phyloP scores from a whole-genome alignment of 2,888 invertebrate species.

The Orthonevra nobilis region DNA sequence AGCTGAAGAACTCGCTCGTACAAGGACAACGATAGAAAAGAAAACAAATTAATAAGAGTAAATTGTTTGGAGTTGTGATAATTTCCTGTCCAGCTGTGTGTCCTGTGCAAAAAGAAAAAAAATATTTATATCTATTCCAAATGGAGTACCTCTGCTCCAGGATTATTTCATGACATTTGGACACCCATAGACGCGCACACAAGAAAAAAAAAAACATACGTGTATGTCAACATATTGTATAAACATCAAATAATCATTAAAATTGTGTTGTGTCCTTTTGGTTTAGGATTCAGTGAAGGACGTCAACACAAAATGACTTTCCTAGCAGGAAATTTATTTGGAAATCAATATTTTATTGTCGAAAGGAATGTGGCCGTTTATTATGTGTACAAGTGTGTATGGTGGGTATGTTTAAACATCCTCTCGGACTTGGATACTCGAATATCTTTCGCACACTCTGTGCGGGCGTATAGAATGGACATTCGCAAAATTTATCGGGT shows the following conservation, averaged over 20 bases:
- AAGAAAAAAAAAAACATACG: no score
- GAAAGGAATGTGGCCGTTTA: slow-evolving; percentile 37
- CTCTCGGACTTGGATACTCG: no score
- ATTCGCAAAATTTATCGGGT: slow-evolving; percentile 58
- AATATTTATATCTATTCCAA: not conserved
- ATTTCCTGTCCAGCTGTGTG: slow-evolving; percentile 28
- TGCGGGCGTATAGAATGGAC: no score
- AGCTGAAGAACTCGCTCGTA: not conserved
- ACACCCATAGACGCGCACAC: no score
- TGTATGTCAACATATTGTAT: slow-evolving; percentile 62
- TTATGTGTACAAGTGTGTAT: not conserved
- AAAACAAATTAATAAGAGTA: slow-evolving; percentile 50
- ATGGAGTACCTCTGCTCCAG: not conserved
- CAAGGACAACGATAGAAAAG: not conserved
- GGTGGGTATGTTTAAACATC: no score
- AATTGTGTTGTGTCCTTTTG: slow-evolving; percentile 15
- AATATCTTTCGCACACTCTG: not conserved
- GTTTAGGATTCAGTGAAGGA: not conserved
- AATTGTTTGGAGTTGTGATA: slow-evolving; percentile 48
- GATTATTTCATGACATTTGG: slow-evolving; percentile 46
- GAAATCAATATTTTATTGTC: slow-evolving; percentile 67
- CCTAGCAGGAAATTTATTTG: slow-evolving; percentile 58
- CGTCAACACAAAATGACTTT: slow-evolving; percentile 35
- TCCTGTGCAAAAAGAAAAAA: slow-evolving; percentile 11
- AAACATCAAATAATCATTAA: slow-evolving; percentile 62